These are phyloP conservation scores for Tenthredo notha DNA, from an alignment of 2,888 invertebrate species.

Conservation along the genomic window DNA sequence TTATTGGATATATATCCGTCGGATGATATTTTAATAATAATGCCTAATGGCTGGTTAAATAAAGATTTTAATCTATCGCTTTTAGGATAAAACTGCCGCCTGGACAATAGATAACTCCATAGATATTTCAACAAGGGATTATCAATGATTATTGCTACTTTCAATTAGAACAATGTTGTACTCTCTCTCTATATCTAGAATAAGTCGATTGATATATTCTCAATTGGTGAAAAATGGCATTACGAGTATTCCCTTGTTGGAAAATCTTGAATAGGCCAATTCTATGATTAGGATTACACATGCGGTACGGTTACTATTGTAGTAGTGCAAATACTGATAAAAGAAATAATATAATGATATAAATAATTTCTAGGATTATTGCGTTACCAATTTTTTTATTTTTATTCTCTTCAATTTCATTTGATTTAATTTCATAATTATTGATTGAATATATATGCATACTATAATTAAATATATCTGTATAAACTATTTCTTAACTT, in stretches of 20 bases:
- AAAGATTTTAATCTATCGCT: constrained; percentile 66
- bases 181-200: not conserved
- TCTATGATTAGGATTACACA: constrained; percentile 37
- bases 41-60: constrained; percentile 62
- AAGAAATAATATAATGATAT: constrained; percentile 12
- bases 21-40: constrained; percentile 71
- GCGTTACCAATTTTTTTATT: constrained; percentile 42
- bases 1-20: constrained; percentile 68
- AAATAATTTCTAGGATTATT: constrained; percentile 12
- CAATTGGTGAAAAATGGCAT: constrained; percentile 23
- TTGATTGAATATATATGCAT: not conserved
- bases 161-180: not conserved
- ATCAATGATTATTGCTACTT: constrained; percentile 12
- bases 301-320: constrained; percentile 48
- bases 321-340: constrained; percentile 49
- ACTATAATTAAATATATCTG: constrained; percentile 13
- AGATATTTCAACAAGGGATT: constrained; percentile 25
- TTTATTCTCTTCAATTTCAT: not conserved
- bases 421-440: not conserved
- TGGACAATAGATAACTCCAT: constrained; percentile 65
- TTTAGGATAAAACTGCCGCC: constrained; percentile 68
- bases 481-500: constrained; percentile 42
- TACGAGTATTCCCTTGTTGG: constrained; percentile 32
- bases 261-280: constrained; percentile 42
- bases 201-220: constrained; percentile 7